These are phyloP conservation scores for Caenorhabditis sp. DNA, from an alignment of 2,888 invertebrate genomes.

Conservation along the genomic window DNA sequence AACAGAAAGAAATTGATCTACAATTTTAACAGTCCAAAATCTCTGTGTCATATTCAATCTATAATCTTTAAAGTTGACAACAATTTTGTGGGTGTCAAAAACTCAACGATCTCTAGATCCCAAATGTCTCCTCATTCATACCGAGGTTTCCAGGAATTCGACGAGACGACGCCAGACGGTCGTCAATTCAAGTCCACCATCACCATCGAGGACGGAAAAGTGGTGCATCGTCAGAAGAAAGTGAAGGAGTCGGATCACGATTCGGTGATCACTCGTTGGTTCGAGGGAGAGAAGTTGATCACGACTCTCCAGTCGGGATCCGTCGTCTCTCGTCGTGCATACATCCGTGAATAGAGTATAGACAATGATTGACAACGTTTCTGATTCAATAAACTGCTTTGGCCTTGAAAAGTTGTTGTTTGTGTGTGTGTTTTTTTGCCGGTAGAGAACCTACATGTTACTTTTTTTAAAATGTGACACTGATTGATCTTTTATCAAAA, in stretches of 20 bases:
- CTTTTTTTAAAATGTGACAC: too few species aligned
- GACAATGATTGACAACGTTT: background rate
- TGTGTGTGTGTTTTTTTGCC: background rate
- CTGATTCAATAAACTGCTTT: constrained; percentile 13
- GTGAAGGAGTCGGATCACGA: constrained; percentile 69
- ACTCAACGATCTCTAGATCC: too few species aligned
- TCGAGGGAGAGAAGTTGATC: constrained; percentile 70
- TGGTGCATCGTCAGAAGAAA: constrained; percentile 72
- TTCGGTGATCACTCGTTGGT: constrained; percentile 70
- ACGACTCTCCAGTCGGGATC: constrained; percentile 69
- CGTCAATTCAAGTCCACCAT: constrained; percentile 70
- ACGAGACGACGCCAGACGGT: constrained; percentile 76
- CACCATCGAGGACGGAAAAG: constrained; percentile 69
- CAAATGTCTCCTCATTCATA: too few species aligned
- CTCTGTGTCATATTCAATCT: background rate
- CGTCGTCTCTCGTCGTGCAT: constrained; percentile 70
- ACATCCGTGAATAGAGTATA: constrained; percentile 57
- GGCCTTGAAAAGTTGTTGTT: background rate
- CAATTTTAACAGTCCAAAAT: too few species aligned
- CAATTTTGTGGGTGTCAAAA: too few species aligned
- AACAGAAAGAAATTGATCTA: background rate
- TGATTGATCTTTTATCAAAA: too few species aligned
- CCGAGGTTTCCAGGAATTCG: constrained; percentile 73
- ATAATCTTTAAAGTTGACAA: too few species aligned
- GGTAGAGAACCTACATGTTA: background rate